Evolutionary conservation across 2,888 invertebrate species (phyloP), one percentile per base, ranked within the genome.

Genomic region (Leucoptera coffeella): DNA sequence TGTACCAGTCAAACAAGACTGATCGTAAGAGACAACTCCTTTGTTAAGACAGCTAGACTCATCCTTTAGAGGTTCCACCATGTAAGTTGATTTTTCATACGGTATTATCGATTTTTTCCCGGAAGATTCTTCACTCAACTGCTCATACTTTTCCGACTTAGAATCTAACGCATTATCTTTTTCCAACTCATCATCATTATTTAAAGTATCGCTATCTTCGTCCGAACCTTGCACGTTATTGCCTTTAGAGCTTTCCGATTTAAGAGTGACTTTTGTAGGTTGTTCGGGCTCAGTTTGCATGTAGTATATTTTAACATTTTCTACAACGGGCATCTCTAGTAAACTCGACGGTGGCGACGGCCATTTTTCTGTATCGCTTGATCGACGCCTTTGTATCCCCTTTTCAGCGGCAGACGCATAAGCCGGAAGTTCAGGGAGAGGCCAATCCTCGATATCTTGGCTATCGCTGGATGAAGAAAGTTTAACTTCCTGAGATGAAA

Each of bases 301-400:
- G 39, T 84, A 88, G 45, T 83, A 88, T 12, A 85, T 85, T 49
- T 87, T 84, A 4, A 86, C 78, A 50, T 82, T 84, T 41, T 84
- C 85, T 12, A 85, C 75, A 6, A 85, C 74, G 1, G 82, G 81
- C 4, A 78, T 78, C 41, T 83, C 85, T 29, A 81, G 67, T 12
- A 82, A 67, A 32, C 78, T 79, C 1, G 84, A 82, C 6, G 87
- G 85, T 1, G 87, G 82, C 22, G 87, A 85, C 1, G 87, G 86
- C 85, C 87, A 86, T 38, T 84, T 82, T 37, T 86, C 83, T n/a
- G n/a, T n/a, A n/a, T n/a, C n/a, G 47, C 84, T 83, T 8, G 76
- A 75, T 36, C 52, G 57, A 33, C 56, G 51, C 34, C 56, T 51
- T 14, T 53, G 34, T 21, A 42, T 39, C 21, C 32, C 30, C 1